A percentile compares a stretch with the other conserved stretches of the same genome.
These are phyloP conservation scores for Trissolcus japonicus DNA, from an alignment of 2,888 invertebrate genomes.

Conservation along the genomic window DNA sequence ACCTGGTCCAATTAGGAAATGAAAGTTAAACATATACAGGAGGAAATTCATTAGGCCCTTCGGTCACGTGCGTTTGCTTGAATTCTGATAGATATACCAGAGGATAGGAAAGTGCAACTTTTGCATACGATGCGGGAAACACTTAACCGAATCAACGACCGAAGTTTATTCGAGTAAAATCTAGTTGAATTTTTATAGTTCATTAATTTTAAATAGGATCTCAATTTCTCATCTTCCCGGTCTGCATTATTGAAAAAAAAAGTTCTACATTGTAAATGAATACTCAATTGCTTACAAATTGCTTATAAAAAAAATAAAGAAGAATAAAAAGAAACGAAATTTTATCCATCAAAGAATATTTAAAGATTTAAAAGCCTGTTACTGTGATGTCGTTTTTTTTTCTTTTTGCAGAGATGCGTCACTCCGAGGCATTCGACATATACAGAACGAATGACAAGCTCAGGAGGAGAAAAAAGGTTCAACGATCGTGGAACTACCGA, in stretches of 20 bases:
- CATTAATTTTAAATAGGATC: too few relatives aligned
- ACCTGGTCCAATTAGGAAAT: slow-evolving; percentile 52
- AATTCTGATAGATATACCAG: slow-evolving; percentile 32
- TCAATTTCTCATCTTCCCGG: too few relatives aligned
- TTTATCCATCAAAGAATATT: too few relatives aligned
- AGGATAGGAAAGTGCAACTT: slow-evolving; percentile 38
- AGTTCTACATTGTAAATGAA: too few relatives aligned
- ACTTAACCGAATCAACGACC: slow-evolving; percentile 4
- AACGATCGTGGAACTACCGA: slow-evolving; percentile 59
- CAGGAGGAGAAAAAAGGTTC: slow-evolving; percentile 61
- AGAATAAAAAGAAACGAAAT: too few relatives aligned
- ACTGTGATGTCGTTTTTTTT: background rate
- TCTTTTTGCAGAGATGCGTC: slow-evolving; percentile 63
- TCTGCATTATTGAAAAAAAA: too few relatives aligned
- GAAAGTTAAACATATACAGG: slow-evolving; percentile 47
- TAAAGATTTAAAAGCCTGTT: background rate
- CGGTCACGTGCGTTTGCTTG: slow-evolving; percentile 45
- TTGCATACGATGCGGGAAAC: slow-evolving; percentile 15
- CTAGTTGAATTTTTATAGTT: background rate
- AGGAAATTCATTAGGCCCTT: slow-evolving; percentile 57
- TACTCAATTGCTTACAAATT: too few relatives aligned
- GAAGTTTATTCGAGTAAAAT: background rate
- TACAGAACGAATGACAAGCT: slow-evolving; percentile 63
- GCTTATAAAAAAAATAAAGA: too few relatives aligned
- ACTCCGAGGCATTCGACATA: slow-evolving; percentile 63